A percentile compares a stretch with the other conserved stretches of the same genome.
These are phyloP conservation scores for Boloria euphrosyne DNA, from an alignment of 2,888 invertebrate species.

Conservation along the genomic window DNA sequence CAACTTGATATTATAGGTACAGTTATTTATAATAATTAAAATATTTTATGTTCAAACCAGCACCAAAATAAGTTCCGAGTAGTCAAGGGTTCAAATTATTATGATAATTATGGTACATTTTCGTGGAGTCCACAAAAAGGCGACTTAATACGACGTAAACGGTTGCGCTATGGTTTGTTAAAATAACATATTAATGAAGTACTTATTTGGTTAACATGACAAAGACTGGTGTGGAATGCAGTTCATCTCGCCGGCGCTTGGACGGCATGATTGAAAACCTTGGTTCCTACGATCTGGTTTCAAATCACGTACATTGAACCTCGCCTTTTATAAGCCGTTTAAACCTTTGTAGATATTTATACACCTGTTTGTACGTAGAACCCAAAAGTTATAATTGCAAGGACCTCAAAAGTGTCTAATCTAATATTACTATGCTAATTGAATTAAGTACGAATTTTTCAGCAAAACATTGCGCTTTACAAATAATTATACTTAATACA, in stretches of 20 bases:
- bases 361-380: conserved; percentile 23
- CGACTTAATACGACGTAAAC: conserved; percentile 38
- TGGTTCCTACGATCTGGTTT: conserved; percentile 69
- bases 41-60: neutral
- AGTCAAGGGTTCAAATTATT: neutral
- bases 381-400: conserved; percentile 18
- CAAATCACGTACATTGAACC: conserved; percentile 62
- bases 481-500: no score
- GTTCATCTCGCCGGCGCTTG: conserved; percentile 68
- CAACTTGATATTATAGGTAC: no score
- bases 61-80: neutral
- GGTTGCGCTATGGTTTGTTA: conserved; percentile 68
- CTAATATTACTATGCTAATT: neutral
- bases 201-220: conserved; percentile 77
- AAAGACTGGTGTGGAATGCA: conserved; percentile 69
- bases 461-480: no score
- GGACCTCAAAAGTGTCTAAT: neutral
- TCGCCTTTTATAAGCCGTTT: conserved; percentile 29
- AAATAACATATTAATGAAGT: conserved; percentile 77
- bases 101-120: conserved; percentile 25
- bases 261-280: conserved; percentile 55
- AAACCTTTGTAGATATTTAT: conserved; percentile 15
- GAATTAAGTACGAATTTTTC: no score
- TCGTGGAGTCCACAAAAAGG: conserved; percentile 27
- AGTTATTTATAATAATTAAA: neutral